Conservation (phyloP, 2,888 invertebrate species). For the Corythucha ciliata region DNA sequence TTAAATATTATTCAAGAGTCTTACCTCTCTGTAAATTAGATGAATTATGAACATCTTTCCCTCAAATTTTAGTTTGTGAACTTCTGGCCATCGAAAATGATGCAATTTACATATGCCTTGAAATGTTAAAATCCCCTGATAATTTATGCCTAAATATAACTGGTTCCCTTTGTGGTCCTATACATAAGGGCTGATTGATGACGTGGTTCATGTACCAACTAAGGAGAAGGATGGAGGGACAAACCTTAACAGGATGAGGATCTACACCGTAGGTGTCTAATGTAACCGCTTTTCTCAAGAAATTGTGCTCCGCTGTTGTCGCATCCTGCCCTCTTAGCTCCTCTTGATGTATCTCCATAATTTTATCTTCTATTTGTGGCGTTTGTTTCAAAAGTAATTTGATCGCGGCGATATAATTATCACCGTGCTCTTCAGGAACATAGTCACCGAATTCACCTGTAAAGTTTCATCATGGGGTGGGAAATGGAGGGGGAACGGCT, state of each 20-base stretch:
- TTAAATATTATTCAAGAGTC: conserved; percentile 36
- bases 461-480: conserved; percentile 38
- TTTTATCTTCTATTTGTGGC: conserved; percentile 80
- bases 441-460: conserved; percentile 92
- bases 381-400: conserved; percentile 88
- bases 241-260: conserved; percentile 93
- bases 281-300: conserved; percentile 81
- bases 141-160: conserved; percentile 89
- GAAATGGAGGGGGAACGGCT: too few species aligned
- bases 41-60: conserved; percentile 97
- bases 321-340: conserved; percentile 78
- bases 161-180: conserved; percentile 89
- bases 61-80: conserved; percentile 92
- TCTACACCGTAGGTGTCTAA: conserved; percentile 96
- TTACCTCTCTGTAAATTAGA: conserved; percentile 82
- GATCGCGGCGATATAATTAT: conserved; percentile 84
- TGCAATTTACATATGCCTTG: conserved; percentile 87
- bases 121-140: conserved; percentile 89
- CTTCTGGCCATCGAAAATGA: conserved; percentile 92
- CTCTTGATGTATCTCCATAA: conserved; percentile 82
- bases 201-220: neutral
- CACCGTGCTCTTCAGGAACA: conserved; percentile 75
- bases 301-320: conserved; percentile 78
- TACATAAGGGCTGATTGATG: conserved; percentile 28
- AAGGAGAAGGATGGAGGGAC: conserved; percentile 20